A percentile compares a stretch with the other conserved stretches of the same genome.
Conservation (phyloP, 2,797 vertebrate genomes). For the Gallinago nigripennis region DNA sequence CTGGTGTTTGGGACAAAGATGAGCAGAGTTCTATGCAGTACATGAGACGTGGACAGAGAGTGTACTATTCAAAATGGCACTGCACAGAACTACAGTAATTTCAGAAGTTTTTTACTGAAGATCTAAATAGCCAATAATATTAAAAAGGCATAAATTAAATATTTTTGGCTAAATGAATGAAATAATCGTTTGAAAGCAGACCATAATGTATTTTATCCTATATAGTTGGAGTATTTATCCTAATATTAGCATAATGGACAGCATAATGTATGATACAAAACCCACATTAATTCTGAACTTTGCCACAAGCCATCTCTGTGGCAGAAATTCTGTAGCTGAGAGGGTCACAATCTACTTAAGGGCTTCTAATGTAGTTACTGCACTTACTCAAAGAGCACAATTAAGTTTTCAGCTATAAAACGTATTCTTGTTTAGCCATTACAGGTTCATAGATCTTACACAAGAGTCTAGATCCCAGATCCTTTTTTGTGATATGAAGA, state of each 20-base stretch:
- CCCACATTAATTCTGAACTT: neutral
- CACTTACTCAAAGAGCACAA: neutral
- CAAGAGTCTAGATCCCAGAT: neutral
- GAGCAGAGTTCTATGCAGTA: neutral
- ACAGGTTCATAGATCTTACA: neutral
- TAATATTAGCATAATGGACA: neutral
- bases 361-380: neutral
- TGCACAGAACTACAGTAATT: neutral
- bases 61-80: neutral
- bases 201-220: neutral
- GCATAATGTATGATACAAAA: neutral
- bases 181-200: neutral
- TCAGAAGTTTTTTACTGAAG: neutral
- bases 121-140: neutral
- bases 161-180: neutral
- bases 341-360: neutral
- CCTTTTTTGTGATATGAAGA: neutral
- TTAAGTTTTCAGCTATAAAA: neutral
- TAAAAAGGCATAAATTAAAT: neutral
- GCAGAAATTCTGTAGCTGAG: neutral
- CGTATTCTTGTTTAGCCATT: neutral
- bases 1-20: neutral
- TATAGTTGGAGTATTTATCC: neutral
- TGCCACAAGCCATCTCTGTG: neutral
- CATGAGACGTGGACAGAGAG: accelerated